Percentiles rank a stretch among this genome's conserved stretches.
phyloP scores from a whole-genome alignment of 2,888 invertebrate genomes.

The Melanargia galathea region DNA sequence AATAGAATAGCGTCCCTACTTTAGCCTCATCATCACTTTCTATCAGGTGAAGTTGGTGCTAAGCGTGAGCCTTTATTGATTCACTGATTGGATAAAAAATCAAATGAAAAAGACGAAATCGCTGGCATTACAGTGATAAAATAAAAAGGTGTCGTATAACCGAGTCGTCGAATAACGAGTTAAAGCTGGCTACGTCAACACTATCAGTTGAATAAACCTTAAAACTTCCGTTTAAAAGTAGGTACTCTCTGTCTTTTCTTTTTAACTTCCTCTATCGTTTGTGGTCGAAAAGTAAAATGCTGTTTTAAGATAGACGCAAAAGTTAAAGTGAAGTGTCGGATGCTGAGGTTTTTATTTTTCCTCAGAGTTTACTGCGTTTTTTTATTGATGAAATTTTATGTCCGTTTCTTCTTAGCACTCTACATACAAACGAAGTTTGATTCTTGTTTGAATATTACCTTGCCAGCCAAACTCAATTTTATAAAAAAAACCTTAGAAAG shows the following conservation, averaged over 20 bases:
- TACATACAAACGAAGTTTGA: no score
- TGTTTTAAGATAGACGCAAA: constrained; percentile 56
- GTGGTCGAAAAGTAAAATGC: constrained; percentile 68
- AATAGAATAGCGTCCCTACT: no score
- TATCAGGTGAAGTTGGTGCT: no score
- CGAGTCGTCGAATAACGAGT: not conserved
- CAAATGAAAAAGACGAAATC: no score
- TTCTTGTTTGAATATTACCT: no score
- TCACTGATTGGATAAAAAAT: no score
- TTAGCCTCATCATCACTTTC: no score
- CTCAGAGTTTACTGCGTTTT: not conserved
- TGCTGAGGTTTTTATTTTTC: not conserved
- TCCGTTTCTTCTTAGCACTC: no score
- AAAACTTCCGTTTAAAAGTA: constrained; percentile 19
- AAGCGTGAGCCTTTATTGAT: no score
- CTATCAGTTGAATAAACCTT: constrained; percentile 24
- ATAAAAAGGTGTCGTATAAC: not conserved
- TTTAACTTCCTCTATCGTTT: constrained; percentile 69
- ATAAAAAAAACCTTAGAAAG: no score
- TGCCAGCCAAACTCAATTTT: no score
- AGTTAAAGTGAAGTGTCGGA: constrained; percentile 48
- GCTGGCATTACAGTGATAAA: not conserved
- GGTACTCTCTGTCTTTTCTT: constrained; percentile 45
- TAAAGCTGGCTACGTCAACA: constrained; percentile 22
- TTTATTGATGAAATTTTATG: no score